These are phyloP conservation scores for Amphipoea lucens DNA, from an alignment of 2,888 invertebrate genomes.

Conservation along the genomic window DNA sequence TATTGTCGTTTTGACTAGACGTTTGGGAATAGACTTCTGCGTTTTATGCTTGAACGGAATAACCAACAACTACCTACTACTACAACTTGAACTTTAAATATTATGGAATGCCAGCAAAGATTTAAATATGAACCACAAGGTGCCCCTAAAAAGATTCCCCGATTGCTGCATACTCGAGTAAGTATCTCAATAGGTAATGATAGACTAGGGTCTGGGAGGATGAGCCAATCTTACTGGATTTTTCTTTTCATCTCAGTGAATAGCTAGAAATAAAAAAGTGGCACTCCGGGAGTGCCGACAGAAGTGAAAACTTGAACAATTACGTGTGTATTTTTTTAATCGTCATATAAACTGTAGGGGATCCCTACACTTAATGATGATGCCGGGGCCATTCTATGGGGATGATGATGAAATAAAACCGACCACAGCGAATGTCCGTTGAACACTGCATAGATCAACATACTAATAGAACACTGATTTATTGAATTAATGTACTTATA, in stretches of 20 bases:
- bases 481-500: too few species aligned
- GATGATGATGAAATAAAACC: too few species aligned
- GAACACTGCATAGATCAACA: too few species aligned
- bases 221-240: neutral
- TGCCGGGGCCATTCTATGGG: too few species aligned
- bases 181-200: neutral
- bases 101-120: neutral
- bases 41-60: neutral
- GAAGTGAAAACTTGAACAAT: too few species aligned
- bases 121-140: neutral
- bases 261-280: too few species aligned
- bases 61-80: neutral
- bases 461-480: too few species aligned
- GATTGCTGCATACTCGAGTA: neutral
- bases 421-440: too few species aligned
- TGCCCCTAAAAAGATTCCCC: neutral
- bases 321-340: too few species aligned
- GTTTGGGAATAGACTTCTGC: neutral
- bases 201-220: neutral
- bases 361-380: too few species aligned
- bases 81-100: neutral
- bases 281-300: too few species aligned
- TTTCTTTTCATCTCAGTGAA: neutral
- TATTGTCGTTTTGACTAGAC: conserved; percentile 14
- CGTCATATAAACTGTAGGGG: too few species aligned